phyloP scores from a whole-genome alignment of 2,113 vertebrate genomes.

The Clarias macrocephalus region DNA sequence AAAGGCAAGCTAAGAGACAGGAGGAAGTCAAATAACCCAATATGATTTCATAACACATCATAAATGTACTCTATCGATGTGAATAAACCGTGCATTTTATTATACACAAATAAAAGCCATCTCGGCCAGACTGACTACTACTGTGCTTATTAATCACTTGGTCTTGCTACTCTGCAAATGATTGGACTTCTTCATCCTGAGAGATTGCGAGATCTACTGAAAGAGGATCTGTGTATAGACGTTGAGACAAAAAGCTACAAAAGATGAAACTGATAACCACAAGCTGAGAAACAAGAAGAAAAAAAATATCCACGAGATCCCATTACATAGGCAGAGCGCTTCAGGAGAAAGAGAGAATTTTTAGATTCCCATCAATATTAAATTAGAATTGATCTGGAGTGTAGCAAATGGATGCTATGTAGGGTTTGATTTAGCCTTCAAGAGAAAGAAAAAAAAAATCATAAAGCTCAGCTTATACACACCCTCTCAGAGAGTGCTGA shows the following conservation, averaged over 20 bases:
- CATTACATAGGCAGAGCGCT: conserved; percentile 30
- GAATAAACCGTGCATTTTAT: not conserved
- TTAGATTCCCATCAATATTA: conserved; percentile 66
- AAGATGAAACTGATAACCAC: conserved; percentile 20
- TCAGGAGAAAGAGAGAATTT: conserved; percentile 37
- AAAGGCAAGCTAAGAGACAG: not conserved
- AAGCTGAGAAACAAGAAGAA: not conserved
- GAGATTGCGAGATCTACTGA: not conserved
- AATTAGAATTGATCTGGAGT: conserved; percentile 68
- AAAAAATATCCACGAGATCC: conserved; percentile 27
- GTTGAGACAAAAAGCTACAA: conserved; percentile 11
- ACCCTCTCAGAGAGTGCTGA: not conserved
- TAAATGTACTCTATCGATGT: not conserved
- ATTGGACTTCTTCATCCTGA: conserved; percentile 3
- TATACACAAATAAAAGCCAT: not conserved
- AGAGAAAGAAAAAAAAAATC: conserved; percentile 3
- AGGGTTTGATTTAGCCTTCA: not conserved
- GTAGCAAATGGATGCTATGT: conserved; percentile 41
- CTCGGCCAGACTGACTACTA: not conserved
- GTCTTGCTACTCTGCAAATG: not conserved
- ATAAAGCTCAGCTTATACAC: not conserved
- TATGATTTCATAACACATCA: not conserved
- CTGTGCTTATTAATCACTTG: not conserved
- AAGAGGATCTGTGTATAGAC: not conserved
- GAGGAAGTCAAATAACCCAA: not conserved